Percentiles rank a stretch among this genome's conserved stretches.
These are phyloP conservation scores for Apostichopus japonicus DNA, from an alignment of 35 echinoderm and acorn worm genomes.

Conservation along the genomic window DNA sequence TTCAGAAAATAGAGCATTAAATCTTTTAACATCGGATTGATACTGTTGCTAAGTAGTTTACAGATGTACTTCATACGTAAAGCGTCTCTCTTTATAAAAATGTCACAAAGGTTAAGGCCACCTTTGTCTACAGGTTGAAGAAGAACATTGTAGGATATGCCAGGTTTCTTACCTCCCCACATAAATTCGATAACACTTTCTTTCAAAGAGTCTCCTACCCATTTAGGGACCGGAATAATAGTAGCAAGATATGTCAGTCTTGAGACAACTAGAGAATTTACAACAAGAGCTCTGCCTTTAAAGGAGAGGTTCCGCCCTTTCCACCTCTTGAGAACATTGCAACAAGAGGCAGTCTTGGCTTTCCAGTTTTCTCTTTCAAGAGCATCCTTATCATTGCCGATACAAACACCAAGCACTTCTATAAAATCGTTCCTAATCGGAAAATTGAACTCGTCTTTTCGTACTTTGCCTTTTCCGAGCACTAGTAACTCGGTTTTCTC, in stretches of 20 bases:
- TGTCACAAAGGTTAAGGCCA: constrained; percentile 9
- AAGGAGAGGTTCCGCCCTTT: not conserved
- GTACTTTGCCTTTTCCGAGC: not conserved
- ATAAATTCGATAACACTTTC: not conserved
- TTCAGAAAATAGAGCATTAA: constrained; percentile 12
- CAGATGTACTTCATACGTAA: constrained; percentile 3
- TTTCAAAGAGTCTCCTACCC: not conserved
- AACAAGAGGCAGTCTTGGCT: not conserved
- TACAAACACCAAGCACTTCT: not conserved
- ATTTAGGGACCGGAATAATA: not conserved
- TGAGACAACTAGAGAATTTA: constrained; percentile 5
- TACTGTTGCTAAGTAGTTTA: not conserved
- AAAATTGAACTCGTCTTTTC: not conserved
- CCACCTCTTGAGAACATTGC: not conserved
- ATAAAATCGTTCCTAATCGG: constrained; percentile 10
- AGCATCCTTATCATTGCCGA: not conserved
- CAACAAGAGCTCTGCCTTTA: constrained; percentile 15
- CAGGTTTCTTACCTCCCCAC: not conserved
- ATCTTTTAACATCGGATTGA: not conserved
- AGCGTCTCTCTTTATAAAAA: not conserved
- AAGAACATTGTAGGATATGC: not conserved
- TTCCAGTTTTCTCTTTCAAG: constrained; percentile 12
- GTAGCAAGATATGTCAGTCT: constrained; percentile 13
- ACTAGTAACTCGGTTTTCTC: constrained; percentile 31
- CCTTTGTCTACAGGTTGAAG: not conserved